Evolutionary conservation across 2,888 invertebrate genomes (phyloP), one percentile per base, ranked within the genome.

Genomic region (Dinocampus coccinellae): DNA sequence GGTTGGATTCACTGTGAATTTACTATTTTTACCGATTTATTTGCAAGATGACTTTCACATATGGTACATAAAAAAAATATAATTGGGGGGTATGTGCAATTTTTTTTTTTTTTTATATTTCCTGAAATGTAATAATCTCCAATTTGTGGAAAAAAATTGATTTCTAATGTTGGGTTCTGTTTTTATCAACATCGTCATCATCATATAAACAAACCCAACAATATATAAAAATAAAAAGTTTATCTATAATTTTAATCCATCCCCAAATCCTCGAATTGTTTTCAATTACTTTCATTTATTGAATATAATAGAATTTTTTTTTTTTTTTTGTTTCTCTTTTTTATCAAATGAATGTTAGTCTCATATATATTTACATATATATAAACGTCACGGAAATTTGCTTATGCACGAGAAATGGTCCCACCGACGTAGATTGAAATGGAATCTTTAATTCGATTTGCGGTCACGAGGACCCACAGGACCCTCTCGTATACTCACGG

Each of bases 381-480:
- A 57, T 33, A n/a, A 39, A 36, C 13, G 66, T 36, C 58, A 36
- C 57, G 52, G 47, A 70, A 57, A 60, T 65, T 65, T 60, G 52
- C 70, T 20, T 39, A 47, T 33, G 36, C 42, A 26, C 26, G 26
- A 42, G 36, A 20, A 26, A n/a, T n/a, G 47, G 67, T 58, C 36
- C 42, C 52, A 26, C 24, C 33, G 10, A 22, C 55, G 22, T 11
- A 57, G 39, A 57, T 72, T 76, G 77, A 76, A 82, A 83, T 85
- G 79, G 82, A 82, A 83, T 82, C 75, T 79, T 76, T 79, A 79
- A 83, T 82, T 83, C 80, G 84, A 84, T 84, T 82, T 84, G 80
- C 81, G 81, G 82, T 83, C 84, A 78, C 78, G 79, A 76, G 79
- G 81, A 80, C 80, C 76, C 75, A 70, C 67, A 69, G 73, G 75